Base-by-base conservation (phyloP, 2,113 vertebrate genomes). In the Oriolus oriolus region DNA sequence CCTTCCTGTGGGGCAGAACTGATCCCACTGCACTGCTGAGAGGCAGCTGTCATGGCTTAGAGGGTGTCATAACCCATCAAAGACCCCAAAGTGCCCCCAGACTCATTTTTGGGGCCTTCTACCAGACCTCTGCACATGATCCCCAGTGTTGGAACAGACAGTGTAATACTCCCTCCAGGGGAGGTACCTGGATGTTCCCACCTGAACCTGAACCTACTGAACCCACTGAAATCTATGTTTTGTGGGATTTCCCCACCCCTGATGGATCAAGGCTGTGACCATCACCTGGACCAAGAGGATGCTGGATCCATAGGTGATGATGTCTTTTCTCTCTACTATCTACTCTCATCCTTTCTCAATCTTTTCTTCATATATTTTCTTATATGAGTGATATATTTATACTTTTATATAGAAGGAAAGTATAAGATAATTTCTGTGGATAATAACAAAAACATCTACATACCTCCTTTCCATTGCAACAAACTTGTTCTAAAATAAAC, bases 171-270 rank as follows among this genome's bases (percentile, higher is more conserved):
- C 7, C 27, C 5, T 19, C 27, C 11, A 9, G 10, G 18, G 18
- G 11, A 54, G n/a, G n/a, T 33, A 22, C 39, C 41, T 64, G 49
- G n/a, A 5, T 1, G 1, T 18, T 84, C 41, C n/a, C 28, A 54
- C 41, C 39, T 47, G 57, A 59, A 59, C 37, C 37, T 42, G 65
- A 71, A 20, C 2, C 3, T 41, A 41, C 0, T 41, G 21, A 56
- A 49, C n/a, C 7, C 44, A 44, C 0, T 37, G 31, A 50, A 73
- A 1, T 57, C 37, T 35, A 1, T 13, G 17, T 57, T 81, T 39
- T 1, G 0, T 37, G 37, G 22, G 27, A 3, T 33, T 77, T 4
- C 13, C 35, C 5, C 11, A 35, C 3, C 21, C 41, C 7, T 47
- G 35, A 79, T 41, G 24, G 41, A 71, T 41, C n/a, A 63, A 79